phyloP scores from a whole-genome alignment of 2,113 vertebrate genomes.

The Okapia johnstoni region DNA sequence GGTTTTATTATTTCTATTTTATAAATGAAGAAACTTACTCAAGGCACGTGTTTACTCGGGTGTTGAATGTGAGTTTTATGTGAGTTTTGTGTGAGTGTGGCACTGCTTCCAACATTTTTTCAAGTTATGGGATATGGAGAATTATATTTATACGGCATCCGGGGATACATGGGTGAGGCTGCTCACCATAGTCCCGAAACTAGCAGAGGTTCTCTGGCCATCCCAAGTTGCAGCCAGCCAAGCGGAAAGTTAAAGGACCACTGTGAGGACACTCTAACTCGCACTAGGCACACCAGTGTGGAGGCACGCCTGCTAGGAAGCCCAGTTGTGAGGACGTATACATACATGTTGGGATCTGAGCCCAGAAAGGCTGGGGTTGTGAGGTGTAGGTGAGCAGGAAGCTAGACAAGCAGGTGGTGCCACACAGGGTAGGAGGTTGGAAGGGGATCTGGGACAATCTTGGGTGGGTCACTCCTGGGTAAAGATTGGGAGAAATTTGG shows the following conservation, averaged over 20 bases:
- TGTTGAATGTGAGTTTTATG: not conserved
- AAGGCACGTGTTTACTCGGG: not conserved
- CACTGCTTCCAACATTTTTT: not conserved
- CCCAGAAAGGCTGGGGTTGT: not conserved
- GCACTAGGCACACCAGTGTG: not conserved
- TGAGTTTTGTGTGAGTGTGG: not conserved
- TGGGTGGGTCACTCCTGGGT: not conserved
- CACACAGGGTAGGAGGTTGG: not conserved
- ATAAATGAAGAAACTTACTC: not conserved
- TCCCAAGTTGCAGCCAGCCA: not conserved
- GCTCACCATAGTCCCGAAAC: not conserved
- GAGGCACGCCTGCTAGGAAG: not conserved
- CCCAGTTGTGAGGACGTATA: not conserved
- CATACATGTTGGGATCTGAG: not conserved
- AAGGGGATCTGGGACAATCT: not conserved
- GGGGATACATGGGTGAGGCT: not conserved
- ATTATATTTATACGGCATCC: not conserved
- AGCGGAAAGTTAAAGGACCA: not conserved
- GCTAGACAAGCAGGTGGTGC: not conserved
- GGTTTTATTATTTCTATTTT: not conserved
- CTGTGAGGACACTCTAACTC: not conserved
- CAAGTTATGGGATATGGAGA: not conserved
- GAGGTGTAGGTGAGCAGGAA: not conserved
- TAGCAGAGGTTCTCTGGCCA: not conserved
- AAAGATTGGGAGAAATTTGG: not conserved